Conservation (phyloP, 2,113 vertebrate genomes). For the Alexandromys fortis region DNA sequence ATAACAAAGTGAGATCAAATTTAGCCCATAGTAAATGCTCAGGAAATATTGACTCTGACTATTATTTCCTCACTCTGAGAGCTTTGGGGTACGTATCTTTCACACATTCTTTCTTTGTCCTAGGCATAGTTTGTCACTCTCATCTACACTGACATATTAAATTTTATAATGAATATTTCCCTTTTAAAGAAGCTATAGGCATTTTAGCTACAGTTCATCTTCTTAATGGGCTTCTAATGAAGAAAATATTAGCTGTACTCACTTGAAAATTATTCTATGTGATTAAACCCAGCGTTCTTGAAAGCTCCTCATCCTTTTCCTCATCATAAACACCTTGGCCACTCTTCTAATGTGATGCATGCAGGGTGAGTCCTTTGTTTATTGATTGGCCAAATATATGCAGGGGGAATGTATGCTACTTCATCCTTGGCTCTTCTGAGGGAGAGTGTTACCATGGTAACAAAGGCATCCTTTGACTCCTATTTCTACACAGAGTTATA, state of each 20-base stretch:
- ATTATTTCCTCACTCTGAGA: not conserved
- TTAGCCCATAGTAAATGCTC: not conserved
- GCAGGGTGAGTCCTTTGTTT: constrained; percentile 72
- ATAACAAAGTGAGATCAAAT: not conserved
- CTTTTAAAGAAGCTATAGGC: constrained; percentile 47
- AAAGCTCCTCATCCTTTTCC: constrained; percentile 38
- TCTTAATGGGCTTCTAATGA: constrained; percentile 64
- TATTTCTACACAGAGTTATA: constrained; percentile 72
- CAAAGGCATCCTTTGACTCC: constrained; percentile 68
- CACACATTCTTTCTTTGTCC: not conserved
- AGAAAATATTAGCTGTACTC: constrained; percentile 56
- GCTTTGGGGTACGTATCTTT: not conserved
- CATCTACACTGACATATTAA: not conserved
- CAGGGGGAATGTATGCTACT: constrained; percentile 63
- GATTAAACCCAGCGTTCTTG: constrained; percentile 55
- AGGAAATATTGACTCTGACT: not conserved
- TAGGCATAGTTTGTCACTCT: not conserved
- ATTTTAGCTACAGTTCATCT: constrained; percentile 54
- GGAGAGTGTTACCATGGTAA: constrained; percentile 69
- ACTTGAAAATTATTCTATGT: constrained; percentile 54
- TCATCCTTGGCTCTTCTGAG: constrained; percentile 56
- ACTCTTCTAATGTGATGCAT: constrained; percentile 62
- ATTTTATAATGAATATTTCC: constrained; percentile 58
- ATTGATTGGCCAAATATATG: constrained; percentile 73
- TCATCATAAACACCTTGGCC: constrained; percentile 65